Conservation (phyloP, 2,113 vertebrate species). For the Rallus limicola region DNA sequence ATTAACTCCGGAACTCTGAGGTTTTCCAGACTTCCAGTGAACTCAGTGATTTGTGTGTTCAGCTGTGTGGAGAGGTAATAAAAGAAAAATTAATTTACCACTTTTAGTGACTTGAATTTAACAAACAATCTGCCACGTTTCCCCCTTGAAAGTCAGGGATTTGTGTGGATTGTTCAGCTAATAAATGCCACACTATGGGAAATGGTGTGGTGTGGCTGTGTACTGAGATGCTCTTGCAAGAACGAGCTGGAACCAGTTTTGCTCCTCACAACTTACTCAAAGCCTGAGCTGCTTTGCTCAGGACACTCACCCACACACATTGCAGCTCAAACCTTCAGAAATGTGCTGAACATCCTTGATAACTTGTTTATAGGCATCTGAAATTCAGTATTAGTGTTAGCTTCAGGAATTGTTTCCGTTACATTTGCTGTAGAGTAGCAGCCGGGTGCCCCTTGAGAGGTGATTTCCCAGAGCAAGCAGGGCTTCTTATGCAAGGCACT, state of each 20-base stretch:
- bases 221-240: background rate
- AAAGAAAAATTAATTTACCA: background rate
- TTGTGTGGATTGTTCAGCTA: background rate
- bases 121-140: conserved; percentile 23
- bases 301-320: background rate
- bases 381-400: background rate
- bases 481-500: background rate
- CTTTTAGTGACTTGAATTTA: conserved; percentile 16
- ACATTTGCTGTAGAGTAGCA: background rate
- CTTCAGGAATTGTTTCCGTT: background rate
- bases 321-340: background rate
- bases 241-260: background rate
- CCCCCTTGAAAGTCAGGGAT: conserved; percentile 34
- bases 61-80: conserved; percentile 30
- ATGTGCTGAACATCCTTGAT: accelerated
- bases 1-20: conserved; percentile 57
- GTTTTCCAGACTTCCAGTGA: conserved; percentile 53
- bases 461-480: background rate
- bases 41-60: conserved; percentile 50
- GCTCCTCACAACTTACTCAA: background rate
- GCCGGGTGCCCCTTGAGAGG: background rate
- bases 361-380: background rate
- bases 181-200: background rate
- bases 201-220: background rate
- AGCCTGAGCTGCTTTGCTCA: background rate